These are phyloP conservation scores for Toxotes chatareus DNA, from an alignment of 2,113 vertebrate species.

Conservation along the genomic window DNA sequence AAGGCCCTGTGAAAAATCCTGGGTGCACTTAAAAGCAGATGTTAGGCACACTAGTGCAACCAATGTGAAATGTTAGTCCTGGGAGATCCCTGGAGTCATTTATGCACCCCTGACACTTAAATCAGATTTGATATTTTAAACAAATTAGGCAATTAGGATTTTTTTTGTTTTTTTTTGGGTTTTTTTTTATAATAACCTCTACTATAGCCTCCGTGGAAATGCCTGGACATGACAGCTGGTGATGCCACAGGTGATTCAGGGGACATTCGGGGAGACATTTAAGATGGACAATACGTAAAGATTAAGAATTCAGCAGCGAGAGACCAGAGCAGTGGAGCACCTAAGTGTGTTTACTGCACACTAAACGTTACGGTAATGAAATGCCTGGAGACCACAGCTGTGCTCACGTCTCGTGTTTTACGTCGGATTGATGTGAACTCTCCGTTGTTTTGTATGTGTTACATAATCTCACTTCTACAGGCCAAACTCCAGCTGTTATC, in stretches of 20 bases:
- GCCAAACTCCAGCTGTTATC: slow-evolving; percentile 26
- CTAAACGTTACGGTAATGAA: not conserved
- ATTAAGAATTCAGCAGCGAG: not conserved
- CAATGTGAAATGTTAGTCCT: too few relatives aligned
- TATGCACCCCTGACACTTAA: not conserved
- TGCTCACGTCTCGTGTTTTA: not conserved
- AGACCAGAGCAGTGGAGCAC: not conserved
- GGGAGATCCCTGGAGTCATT: not conserved
- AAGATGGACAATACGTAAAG: not conserved
- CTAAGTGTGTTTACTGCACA: not conserved
- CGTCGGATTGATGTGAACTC: not conserved
- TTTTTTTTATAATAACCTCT: not conserved
- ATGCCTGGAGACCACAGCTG: not conserved
- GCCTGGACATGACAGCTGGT: not conserved
- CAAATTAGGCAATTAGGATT: not conserved
- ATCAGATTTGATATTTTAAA: slow-evolving; percentile 5
- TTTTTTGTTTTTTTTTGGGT: too few relatives aligned
- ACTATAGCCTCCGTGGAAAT: not conserved
- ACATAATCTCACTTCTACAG: slow-evolving; percentile 22
- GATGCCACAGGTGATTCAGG: not conserved
- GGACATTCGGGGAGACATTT: not conserved
- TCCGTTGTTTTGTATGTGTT: not conserved
- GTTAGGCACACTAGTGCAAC: too few relatives aligned
- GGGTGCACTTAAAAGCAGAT: too few relatives aligned
- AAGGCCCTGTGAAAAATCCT: too few relatives aligned